A percentile compares a stretch with the other conserved stretches of the same genome.
Evolutionary conservation across 2,797 vertebrate species (phyloP).

Genomic region (Sylvilagus floridanus): DNA sequence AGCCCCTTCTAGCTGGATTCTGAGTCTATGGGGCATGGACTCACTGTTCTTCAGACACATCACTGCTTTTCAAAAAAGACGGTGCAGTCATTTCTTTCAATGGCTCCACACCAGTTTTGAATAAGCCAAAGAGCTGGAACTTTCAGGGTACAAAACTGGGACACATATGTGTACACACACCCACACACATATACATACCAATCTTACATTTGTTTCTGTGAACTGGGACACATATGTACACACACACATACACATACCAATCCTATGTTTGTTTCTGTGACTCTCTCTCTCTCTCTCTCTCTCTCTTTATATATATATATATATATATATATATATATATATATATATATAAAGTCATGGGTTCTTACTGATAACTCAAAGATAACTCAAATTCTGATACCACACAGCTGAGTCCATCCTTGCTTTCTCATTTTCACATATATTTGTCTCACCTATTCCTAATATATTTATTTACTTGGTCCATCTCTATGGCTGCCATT

Average conservation of each 20-base stretch:
- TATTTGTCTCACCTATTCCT: neutral
- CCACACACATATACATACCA: neutral
- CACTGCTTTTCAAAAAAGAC: neutral
- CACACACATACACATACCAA: no score
- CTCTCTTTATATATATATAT: no score
- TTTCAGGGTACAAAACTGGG: neutral
- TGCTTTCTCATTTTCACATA: neutral
- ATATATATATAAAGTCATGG: neutral
- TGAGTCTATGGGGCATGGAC: neutral
- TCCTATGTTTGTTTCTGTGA: no score
- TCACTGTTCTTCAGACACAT: neutral
- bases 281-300: no score
- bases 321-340: no score
- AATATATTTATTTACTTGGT: neutral
- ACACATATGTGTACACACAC: neutral
- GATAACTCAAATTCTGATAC: neutral
- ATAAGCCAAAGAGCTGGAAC: neutral
- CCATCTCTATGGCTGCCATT: neutral
- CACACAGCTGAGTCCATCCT: neutral
- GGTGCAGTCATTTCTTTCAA: neutral
- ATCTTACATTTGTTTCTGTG: neutral
- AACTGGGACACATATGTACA: no score
- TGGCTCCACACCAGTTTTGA: neutral
- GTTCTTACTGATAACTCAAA: neutral
- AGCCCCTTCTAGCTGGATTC: neutral